Percentiles rank a stretch among this genome's conserved stretches.
phyloP scores from a whole-genome alignment of 2,113 vertebrate species.

The Sylvia atricapilla region DNA sequence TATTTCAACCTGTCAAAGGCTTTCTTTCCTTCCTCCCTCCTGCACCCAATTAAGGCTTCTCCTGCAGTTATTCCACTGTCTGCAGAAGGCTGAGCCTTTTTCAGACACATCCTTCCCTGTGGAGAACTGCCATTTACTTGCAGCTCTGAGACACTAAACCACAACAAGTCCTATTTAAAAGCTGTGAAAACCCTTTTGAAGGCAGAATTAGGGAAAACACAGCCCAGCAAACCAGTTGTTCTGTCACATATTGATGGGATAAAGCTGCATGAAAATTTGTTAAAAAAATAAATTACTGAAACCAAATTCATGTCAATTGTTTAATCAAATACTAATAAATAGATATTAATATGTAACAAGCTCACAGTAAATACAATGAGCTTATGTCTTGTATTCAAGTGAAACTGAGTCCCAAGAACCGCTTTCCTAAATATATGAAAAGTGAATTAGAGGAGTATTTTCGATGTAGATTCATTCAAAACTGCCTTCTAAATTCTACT shows the following conservation, averaged over 20 bases:
- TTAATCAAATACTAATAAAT: background rate
- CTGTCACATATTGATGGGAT: background rate
- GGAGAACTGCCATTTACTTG: conserved; percentile 33
- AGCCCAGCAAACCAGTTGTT: background rate
- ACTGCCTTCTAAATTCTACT: background rate
- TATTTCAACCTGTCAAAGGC: conserved; percentile 52
- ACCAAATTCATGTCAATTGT: background rate
- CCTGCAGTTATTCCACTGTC: conserved; percentile 23
- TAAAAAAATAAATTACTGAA: background rate
- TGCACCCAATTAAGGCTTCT: conserved; percentile 42
- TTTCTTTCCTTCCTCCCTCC: conserved; percentile 6
- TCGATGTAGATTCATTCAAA: background rate
- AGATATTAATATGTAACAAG: background rate
- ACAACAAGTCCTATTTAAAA: background rate
- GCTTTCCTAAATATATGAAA: background rate
- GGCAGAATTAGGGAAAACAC: background rate
- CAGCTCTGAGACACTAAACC: background rate
- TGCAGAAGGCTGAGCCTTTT: conserved; percentile 7
- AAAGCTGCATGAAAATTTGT: background rate
- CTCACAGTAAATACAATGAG: background rate
- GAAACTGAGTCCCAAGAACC: background rate
- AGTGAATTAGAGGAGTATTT: background rate
- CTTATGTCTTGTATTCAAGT: background rate
- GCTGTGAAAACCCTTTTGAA: conserved; percentile 2
- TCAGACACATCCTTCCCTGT: background rate